These are phyloP conservation scores for Pocillopora meandrina DNA, from an alignment of 92 coral and sea anemone genomes.

Conservation along the genomic window DNA sequence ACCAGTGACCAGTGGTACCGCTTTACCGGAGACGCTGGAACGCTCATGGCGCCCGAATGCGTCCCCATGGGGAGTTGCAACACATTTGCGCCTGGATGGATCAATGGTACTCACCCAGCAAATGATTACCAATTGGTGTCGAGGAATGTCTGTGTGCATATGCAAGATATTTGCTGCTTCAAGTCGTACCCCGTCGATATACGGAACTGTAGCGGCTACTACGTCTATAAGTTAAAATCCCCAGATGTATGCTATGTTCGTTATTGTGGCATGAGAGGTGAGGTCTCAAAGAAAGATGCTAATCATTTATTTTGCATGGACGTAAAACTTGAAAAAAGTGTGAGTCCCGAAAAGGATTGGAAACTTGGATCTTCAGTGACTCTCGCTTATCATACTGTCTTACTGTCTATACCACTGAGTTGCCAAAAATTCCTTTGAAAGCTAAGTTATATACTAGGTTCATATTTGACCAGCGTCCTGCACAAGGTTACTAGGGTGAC, in stretches of 20 bases:
- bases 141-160: slow-evolving; percentile 7
- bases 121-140: not conserved
- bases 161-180: not conserved
- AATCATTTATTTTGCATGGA: too few relatives aligned
- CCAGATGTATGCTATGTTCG: not conserved
- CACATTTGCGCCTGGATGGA: not conserved
- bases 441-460: too few relatives aligned
- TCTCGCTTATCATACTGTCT: too few relatives aligned
- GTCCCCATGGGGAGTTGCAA: slow-evolving; percentile 15
- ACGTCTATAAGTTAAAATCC: slow-evolving; percentile 4
- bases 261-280: slow-evolving; percentile 33
- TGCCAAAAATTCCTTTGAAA: too few relatives aligned
- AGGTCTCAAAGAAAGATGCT: too few relatives aligned
- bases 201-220: slow-evolving; percentile 23
- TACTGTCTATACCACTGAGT: too few relatives aligned
- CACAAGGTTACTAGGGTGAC: too few relatives aligned
- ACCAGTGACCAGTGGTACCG: slow-evolving; percentile 23
- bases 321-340: too few relatives aligned
- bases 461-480: too few relatives aligned
- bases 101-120: slow-evolving; percentile 22
- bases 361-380: too few relatives aligned
- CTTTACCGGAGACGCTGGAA: slow-evolving; percentile 36
- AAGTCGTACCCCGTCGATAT: not conserved
- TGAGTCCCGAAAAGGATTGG: too few relatives aligned
- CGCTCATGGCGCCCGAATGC: slow-evolving; percentile 29